A percentile compares a stretch with the other conserved stretches of the same genome.
Conservation (phyloP, 2,113 vertebrate species). For the Benitochromis conjunctus region DNA sequence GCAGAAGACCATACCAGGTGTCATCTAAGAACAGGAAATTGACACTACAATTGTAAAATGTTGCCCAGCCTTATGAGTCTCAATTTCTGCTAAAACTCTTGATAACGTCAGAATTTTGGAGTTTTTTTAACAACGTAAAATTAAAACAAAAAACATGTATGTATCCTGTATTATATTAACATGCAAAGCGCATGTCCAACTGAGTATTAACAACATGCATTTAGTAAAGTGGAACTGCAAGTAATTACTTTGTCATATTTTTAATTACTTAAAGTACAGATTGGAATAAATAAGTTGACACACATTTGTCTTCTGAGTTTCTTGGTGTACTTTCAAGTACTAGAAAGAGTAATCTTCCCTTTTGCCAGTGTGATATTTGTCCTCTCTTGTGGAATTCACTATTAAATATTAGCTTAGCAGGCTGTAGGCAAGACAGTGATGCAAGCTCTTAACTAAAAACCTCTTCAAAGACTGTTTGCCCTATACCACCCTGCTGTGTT, state of each 20-base stretch:
- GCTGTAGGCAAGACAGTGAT: conserved; percentile 9
- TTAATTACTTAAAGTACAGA: background rate
- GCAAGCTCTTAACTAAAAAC: background rate
- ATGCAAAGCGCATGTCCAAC: background rate
- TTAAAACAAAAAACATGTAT: no score
- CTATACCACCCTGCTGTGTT: background rate
- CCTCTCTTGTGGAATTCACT: background rate
- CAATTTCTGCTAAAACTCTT: no score
- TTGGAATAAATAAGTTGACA: background rate
- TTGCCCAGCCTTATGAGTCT: no score
- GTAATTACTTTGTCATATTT: background rate
- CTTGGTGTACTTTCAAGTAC: background rate
- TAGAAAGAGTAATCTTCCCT: background rate
- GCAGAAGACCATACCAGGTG: no score
- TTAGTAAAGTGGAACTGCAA: background rate
- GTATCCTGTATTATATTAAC: no score
- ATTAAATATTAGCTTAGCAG: background rate
- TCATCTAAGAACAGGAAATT: no score
- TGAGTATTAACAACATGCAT: background rate
- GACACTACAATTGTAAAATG: no score
- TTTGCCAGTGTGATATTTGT: background rate
- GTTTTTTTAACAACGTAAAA: no score
- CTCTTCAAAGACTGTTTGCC: conserved; percentile 16
- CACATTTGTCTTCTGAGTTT: background rate
- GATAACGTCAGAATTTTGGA: no score